Conservation (phyloP, 2,888 invertebrate genomes). For the Nomada goodeniana region DNA sequence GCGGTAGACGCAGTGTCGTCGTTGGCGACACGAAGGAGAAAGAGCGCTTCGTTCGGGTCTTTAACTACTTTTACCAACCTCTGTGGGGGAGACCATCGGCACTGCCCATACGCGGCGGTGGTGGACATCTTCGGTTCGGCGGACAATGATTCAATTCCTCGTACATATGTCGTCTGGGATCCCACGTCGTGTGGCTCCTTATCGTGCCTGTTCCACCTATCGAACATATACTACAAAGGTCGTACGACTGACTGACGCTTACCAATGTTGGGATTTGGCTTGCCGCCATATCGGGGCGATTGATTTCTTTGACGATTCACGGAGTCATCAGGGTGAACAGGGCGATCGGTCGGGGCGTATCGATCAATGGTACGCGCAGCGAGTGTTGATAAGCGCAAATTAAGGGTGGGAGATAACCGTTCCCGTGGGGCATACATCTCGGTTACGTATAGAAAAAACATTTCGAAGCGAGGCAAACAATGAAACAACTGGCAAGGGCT, state of each 20-base stretch:
- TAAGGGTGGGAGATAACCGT: slow-evolving; percentile 60
- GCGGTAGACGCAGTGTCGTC: slow-evolving; percentile 59
- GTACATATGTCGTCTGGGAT: slow-evolving; percentile 95
- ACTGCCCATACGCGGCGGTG: slow-evolving; percentile 86
- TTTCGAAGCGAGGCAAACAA: slow-evolving; percentile 72
- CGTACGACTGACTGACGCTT: slow-evolving; percentile 81
- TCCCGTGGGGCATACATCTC: slow-evolving; percentile 50
- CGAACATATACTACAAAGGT: slow-evolving; percentile 81
- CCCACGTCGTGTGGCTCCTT: slow-evolving; percentile 92
- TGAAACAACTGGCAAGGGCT: slow-evolving; percentile 66
- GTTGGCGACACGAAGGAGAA: slow-evolving; percentile 40
- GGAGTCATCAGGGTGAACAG: slow-evolving; percentile 22
- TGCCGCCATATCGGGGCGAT: slow-evolving; percentile 36
- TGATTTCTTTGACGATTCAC: slow-evolving; percentile 42
- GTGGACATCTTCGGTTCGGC: slow-evolving; percentile 84
- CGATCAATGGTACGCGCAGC: slow-evolving; percentile 73
- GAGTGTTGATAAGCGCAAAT: slow-evolving; percentile 71
- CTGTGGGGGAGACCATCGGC: slow-evolving; percentile 84
- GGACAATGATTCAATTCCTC: slow-evolving; percentile 91
- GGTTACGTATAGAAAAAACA: slow-evolving; percentile 50
- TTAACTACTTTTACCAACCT: slow-evolving; percentile 81
- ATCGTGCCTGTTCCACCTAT: slow-evolving; percentile 85
- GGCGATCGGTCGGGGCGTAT: slow-evolving; percentile 12
- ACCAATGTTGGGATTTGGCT: slow-evolving; percentile 73
- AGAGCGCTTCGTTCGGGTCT: slow-evolving; percentile 58